Conservation (phyloP, 1,140 invertebrate genomes). For the Papilio glaucus region DNA sequence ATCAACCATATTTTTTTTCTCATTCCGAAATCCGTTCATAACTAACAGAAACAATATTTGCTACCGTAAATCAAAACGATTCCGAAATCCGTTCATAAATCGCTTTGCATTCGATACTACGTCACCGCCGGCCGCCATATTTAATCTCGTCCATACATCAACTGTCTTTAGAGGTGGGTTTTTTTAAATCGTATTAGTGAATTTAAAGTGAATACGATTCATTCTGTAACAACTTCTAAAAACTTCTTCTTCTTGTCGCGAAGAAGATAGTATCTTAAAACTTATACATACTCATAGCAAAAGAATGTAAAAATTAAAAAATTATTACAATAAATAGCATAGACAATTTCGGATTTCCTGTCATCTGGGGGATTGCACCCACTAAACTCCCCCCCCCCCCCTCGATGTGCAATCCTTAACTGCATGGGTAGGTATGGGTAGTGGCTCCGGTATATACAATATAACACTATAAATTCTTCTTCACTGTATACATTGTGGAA, state of each 20-base stretch:
- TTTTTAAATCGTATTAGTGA: background rate
- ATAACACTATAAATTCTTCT: too few species aligned
- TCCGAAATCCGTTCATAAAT: constrained; percentile 10
- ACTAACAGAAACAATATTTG: constrained; percentile 7
- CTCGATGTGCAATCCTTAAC: too few species aligned
- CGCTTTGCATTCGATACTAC: background rate
- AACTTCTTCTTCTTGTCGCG: background rate
- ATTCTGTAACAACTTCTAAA: background rate
- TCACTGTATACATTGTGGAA: too few species aligned
- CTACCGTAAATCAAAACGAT: constrained; percentile 13
- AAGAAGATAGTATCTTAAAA: background rate
- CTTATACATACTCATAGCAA: background rate
- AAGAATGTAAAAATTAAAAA: too few species aligned
- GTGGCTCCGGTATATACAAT: too few species aligned
- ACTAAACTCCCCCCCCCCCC: too few species aligned
- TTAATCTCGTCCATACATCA: constrained; percentile 12
- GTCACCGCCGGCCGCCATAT: background rate
- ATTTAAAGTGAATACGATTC: background rate
- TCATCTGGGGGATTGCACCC: too few species aligned
- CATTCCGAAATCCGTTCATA: background rate
- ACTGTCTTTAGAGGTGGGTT: background rate
- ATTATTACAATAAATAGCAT: too few species aligned
- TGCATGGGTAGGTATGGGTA: too few species aligned
- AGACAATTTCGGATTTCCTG: too few species aligned
- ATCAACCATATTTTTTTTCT: background rate